These are phyloP conservation scores for Sepioteuthis lessoniana DNA, from an alignment of 2,888 invertebrate species.

Conservation along the genomic window DNA sequence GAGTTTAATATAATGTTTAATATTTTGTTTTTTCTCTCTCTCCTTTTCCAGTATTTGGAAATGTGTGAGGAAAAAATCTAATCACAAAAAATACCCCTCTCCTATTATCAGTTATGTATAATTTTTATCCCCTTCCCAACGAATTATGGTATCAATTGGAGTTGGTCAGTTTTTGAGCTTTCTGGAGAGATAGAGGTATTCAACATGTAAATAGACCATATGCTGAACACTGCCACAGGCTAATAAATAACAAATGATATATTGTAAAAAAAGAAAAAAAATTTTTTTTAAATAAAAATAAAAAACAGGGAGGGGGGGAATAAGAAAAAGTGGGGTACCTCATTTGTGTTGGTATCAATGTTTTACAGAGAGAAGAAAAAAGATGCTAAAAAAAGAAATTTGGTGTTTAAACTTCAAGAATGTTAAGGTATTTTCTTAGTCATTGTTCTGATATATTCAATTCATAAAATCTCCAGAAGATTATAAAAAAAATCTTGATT, in stretches of 20 bases:
- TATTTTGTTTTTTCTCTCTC: not conserved
- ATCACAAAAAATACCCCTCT: not conserved
- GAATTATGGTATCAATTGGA: not conserved
- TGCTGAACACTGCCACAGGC: not conserved
- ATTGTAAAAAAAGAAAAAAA: not conserved
- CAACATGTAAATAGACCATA: not conserved
- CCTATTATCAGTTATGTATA: not conserved
- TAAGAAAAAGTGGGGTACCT: not conserved
- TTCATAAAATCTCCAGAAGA: not conserved
- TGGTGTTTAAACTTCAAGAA: not conserved
- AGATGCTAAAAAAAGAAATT: not conserved
- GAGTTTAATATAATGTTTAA: not conserved
- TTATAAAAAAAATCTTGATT: not conserved
- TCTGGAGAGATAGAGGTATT: not conserved
- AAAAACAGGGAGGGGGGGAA: not conserved
- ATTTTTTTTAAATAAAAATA: too few relatives aligned
- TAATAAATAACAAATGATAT: not conserved
- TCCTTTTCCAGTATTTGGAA: not conserved
- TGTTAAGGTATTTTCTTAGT: not conserved
- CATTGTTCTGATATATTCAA: not conserved
- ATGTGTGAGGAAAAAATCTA: not conserved
- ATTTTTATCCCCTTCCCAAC: not conserved
- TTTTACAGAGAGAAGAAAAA: not conserved
- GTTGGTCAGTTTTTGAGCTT: slow-evolving; percentile 23
- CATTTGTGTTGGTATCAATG: not conserved